Base-by-base conservation (phyloP, 1,140 invertebrate species). In the Zaprionus taronus region DNA sequence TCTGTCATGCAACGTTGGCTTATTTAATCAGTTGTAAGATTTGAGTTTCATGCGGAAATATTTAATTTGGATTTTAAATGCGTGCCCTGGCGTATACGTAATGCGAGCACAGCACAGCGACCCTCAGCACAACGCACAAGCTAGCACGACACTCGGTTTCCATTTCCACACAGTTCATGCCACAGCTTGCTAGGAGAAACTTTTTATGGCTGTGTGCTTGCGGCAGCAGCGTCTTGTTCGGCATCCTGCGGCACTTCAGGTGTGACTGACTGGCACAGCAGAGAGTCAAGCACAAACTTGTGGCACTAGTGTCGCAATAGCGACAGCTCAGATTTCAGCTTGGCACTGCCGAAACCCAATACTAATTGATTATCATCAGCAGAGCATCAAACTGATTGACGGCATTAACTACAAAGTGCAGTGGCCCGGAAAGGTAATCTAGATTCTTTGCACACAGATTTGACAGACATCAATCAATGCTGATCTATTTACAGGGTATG, bases 21-120 rank as follows among this genome's bases (percentile, higher is more conserved):
- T 89, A 89, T 89, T 89, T 89, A 89, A 89, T 89, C 84, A 90
- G 84, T 90, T 89, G 84, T 90, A 89, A 90, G 84, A 89, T 90
- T 89, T 89, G 75, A 79, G 84, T 84, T 89, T 89, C 84, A 89
- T 89, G 84, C 84, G 84, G 84, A 89, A 89, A 89, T 89, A 89
- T 89, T 89, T 89, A 89, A 89, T 89, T 89, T 89, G 84, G 84
- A 89, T 89, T 89, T 89, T 90, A 89, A 89, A 84, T 89, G 84
- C 85, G 84, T 89, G 84, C 81, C 85, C 53, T 55, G 69, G 72
- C 83, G 84, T 34, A 34, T 34, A 34, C 31, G 31, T 84, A 77
- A 89, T 84, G 56, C 67, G 74, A 87, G 65, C 72, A 72, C 81
- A 77, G 51, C 31, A 62, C 9, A 44, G 47, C 66, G 83, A 90